phyloP scores from a whole-genome alignment of 2,888 invertebrate species.

The Eupithecia exiguata region DNA sequence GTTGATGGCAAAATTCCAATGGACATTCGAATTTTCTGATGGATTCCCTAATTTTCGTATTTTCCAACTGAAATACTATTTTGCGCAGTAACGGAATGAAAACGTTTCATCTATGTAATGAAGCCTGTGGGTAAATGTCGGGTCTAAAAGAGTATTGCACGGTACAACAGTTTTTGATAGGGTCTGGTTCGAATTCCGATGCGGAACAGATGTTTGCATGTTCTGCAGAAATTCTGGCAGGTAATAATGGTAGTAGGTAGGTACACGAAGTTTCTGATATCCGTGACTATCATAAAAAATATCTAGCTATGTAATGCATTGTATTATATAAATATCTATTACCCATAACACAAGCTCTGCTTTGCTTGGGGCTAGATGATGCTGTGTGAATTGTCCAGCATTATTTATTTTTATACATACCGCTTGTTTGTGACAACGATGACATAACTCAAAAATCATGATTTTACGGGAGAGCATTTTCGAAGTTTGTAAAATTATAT shows the following conservation, averaged over 20 bases:
- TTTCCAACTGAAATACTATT: conserved; percentile 12
- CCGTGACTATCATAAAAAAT: no score
- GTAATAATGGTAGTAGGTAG: not conserved
- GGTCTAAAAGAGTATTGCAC: not conserved
- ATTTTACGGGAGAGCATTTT: not conserved
- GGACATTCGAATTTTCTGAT: conserved; percentile 29
- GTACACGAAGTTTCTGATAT: not conserved
- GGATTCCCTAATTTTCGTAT: conserved; percentile 34
- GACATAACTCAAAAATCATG: not conserved
- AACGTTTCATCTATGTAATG: not conserved
- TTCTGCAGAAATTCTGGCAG: not conserved
- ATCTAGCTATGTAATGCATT: no score
- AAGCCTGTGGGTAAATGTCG: no score
- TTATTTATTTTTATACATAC: not conserved
- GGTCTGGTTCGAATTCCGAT: not conserved
- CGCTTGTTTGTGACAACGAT: not conserved
- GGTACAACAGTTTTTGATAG: not conserved
- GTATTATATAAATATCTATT: no score
- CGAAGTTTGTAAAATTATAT: not conserved
- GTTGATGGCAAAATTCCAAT: conserved; percentile 35
- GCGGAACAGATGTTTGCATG: not conserved
- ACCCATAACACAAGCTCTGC: no score
- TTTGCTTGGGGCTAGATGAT: no score
- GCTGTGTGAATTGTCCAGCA: no score
- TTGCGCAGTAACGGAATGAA: not conserved